phyloP scores from a whole-genome alignment of 2,797 vertebrate genomes.

The Aldrovandia affinis region DNA sequence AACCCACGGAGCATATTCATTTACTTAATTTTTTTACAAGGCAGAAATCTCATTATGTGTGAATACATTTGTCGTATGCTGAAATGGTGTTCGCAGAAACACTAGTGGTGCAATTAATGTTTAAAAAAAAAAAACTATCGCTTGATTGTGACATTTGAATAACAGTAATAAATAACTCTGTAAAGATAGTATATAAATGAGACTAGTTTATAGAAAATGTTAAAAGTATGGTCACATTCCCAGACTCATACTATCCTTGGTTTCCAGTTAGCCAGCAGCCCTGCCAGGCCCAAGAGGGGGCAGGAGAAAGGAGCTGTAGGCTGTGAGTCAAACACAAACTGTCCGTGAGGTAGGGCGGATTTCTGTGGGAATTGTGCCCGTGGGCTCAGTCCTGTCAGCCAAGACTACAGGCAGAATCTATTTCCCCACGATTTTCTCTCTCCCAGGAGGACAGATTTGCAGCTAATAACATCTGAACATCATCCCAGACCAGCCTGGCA shows the following conservation, averaged over 20 bases:
- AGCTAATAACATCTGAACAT: constrained; percentile 12
- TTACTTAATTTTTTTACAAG: not conserved
- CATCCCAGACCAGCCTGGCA: not conserved
- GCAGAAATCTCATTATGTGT: not conserved
- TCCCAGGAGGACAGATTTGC: constrained; percentile 14
- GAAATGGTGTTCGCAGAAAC: too few species aligned
- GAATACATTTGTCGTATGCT: not conserved
- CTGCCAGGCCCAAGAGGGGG: not conserved
- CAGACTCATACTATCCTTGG: not conserved
- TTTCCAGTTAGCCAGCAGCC: not conserved
- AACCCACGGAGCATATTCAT: not conserved
- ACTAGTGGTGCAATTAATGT: too few species aligned
- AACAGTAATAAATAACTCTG: constrained; percentile 10
- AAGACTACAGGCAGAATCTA: constrained; percentile 10
- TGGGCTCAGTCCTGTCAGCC: constrained; percentile 7
- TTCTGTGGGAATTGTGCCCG: not conserved
- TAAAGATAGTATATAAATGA: not conserved
- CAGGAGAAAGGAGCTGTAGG: not conserved
- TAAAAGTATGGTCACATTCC: not conserved
- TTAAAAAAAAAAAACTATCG: too few species aligned
- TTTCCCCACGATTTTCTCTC: not conserved
- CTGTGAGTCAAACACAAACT: not conserved
- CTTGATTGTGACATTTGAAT: too few species aligned
- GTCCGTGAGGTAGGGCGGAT: not conserved
- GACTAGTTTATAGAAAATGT: not conserved